Percentiles rank a stretch among this genome's conserved stretches.
Conservation (phyloP, 1,140 invertebrate species). For the Leptopilina boulardi region DNA sequence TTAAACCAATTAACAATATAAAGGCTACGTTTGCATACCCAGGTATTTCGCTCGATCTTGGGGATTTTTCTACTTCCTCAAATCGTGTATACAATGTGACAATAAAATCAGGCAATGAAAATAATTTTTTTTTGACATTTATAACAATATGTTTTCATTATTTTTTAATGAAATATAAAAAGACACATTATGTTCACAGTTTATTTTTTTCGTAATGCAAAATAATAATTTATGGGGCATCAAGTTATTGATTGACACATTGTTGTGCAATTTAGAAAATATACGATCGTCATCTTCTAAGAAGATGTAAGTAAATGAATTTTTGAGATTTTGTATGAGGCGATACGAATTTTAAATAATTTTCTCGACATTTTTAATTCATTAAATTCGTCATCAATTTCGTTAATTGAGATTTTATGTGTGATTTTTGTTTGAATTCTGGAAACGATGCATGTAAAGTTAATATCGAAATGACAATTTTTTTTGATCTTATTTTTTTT, state of each 20-base stretch:
- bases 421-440: too few species aligned
- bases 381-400: too few species aligned
- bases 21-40: not conserved
- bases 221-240: not conserved
- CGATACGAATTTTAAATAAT: conserved; percentile 4
- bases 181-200: too few species aligned
- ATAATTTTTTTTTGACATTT: not conserved
- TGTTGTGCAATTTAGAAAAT: not conserved
- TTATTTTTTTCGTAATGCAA: not conserved
- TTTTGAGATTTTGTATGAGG: conserved; percentile 8
- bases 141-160: too few species aligned
- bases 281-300: not conserved
- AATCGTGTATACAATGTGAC: not conserved
- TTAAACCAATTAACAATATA: not conserved
- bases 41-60: not conserved
- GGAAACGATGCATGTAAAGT: not conserved
- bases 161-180: too few species aligned
- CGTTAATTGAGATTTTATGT: too few species aligned
- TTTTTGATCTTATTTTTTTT: too few species aligned
- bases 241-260: not conserved
- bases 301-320: not conserved
- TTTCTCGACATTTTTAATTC: not conserved
- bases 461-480: too few species aligned
- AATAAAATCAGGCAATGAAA: not conserved
- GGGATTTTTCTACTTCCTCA: not conserved